A percentile compares a stretch with the other conserved stretches of the same genome.
phyloP scores from a whole-genome alignment of 2,888 invertebrate genomes.

The Hymenopus coronatus region DNA sequence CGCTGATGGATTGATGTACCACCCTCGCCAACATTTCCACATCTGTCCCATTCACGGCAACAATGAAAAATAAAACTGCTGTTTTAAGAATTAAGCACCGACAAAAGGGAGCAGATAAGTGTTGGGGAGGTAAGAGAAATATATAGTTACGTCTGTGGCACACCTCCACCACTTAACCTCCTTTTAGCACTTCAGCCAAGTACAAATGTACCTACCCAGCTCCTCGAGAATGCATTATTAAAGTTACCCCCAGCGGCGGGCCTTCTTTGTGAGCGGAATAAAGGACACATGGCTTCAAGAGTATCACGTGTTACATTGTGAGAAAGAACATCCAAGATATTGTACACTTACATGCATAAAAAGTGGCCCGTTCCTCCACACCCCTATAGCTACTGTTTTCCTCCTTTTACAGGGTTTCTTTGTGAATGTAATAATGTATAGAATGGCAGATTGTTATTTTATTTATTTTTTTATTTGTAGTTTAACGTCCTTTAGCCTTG shows the following conservation, averaged over 20 bases:
- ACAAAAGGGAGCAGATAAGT: not conserved
- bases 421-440: too few species aligned
- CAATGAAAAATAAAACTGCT: constrained; percentile 9
- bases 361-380: too few species aligned
- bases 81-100: constrained; percentile 10
- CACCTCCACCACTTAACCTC: not conserved
- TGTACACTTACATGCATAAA: too few species aligned
- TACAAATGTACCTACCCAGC: not conserved
- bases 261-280: not conserved
- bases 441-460: too few species aligned
- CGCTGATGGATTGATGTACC: constrained; percentile 8
- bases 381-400: too few species aligned
- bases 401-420: too few species aligned
- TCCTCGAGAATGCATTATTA: not conserved
- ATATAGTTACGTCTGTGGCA: not conserved
- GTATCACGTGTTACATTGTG: too few species aligned
- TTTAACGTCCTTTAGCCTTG: too few species aligned
- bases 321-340: too few species aligned
- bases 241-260: not conserved
- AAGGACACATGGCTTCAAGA: not conserved
- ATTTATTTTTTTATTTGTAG: too few species aligned
- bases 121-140: not conserved
- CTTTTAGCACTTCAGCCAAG: not conserved
- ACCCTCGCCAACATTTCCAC: not conserved
- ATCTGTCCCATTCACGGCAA: not conserved